phyloP scores from a whole-genome alignment of 2,113 vertebrate genomes.

The Setophaga coronata region DNA sequence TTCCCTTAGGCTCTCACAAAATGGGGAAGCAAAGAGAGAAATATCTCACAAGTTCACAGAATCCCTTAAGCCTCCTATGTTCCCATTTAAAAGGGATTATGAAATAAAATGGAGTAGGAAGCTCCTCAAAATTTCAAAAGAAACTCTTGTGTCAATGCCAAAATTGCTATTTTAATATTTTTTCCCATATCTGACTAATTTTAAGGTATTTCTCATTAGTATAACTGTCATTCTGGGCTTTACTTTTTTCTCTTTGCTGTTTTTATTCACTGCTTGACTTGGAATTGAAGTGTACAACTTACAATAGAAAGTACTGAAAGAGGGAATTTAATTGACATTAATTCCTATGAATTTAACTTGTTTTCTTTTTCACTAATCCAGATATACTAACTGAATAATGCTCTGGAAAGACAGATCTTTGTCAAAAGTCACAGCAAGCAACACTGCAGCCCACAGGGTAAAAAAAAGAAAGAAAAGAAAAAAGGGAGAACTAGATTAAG shows the following conservation, averaged over 20 bases:
- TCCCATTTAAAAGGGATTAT: slow-evolving; percentile 28
- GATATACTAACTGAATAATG: slow-evolving; percentile 33
- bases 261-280: slow-evolving; percentile 41
- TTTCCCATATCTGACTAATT: neutral
- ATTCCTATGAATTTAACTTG: slow-evolving; percentile 41
- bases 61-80: neutral
- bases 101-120: slow-evolving; percentile 18
- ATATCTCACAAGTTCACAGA: neutral
- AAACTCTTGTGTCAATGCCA: neutral
- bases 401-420: slow-evolving; percentile 13
- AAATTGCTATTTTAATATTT: slow-evolving; percentile 3
- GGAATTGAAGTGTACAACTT: slow-evolving; percentile 27
- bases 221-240: slow-evolving; percentile 1
- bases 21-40: slow-evolving; percentile 4
- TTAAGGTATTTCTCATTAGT: neutral
- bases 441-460: neutral
- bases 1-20: neutral
- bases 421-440: neutral
- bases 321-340: slow-evolving; percentile 35
- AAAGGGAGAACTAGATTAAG: neutral
- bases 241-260: neutral
- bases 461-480: neutral
- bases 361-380: slow-evolving; percentile 57
- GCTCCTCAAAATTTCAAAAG: slow-evolving; percentile 14
- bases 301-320: slow-evolving; percentile 35